These are phyloP conservation scores for Apantesis nais DNA, from an alignment of 2,888 invertebrate species.

Conservation along the genomic window DNA sequence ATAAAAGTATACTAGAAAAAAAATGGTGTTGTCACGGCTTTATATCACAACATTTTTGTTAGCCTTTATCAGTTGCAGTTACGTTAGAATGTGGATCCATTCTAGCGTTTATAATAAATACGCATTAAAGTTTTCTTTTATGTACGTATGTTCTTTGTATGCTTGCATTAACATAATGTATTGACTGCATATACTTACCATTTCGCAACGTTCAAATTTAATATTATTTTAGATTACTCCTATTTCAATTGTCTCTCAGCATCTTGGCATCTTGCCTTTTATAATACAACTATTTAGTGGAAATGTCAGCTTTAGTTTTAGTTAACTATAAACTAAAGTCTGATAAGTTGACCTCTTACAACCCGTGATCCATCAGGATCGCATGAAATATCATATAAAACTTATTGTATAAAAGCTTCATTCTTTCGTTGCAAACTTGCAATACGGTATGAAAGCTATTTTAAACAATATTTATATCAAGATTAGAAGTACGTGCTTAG, in stretches of 20 bases:
- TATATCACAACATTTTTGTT: background rate
- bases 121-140: background rate
- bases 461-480: background rate
- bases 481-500: background rate
- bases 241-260: constrained; percentile 31
- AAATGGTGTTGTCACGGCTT: too few species aligned
- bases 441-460: background rate
- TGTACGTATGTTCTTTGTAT: constrained; percentile 13
- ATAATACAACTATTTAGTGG: constrained; percentile 7
- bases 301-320: constrained; percentile 7
- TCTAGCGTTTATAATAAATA: background rate
- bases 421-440: background rate
- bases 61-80: background rate
- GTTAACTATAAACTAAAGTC: background rate
- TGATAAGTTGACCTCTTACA: background rate
- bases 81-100: background rate
- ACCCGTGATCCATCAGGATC: background rate
- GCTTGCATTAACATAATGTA: constrained; percentile 33
- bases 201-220: constrained; percentile 30
- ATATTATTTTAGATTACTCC: constrained; percentile 32
- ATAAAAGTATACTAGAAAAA: background rate
- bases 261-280: constrained; percentile 37
- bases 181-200: constrained; percentile 23
- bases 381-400: background rate
- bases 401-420: background rate